Percentiles rank a stretch among this genome's conserved stretches.
Evolutionary conservation across 2,113 vertebrate genomes (phyloP).

Genomic region (Acanthochromis polyacanthus): DNA sequence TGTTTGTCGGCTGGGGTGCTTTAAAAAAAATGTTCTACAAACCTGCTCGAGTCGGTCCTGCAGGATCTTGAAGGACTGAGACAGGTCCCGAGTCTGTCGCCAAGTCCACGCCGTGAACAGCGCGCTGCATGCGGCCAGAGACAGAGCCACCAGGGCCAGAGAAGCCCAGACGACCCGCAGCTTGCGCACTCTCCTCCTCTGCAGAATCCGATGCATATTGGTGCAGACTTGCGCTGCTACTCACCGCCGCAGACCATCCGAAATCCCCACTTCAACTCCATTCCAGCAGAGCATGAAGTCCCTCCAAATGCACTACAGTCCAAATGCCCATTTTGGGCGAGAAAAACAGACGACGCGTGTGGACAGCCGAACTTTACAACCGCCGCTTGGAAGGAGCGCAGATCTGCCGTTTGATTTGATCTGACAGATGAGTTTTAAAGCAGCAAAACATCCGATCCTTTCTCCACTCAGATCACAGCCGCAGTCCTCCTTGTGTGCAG

Average conservation of each 20-base stretch:
- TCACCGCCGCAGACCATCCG: conserved; percentile 74
- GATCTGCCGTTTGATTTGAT: conserved; percentile 4
- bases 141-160: conserved; percentile 83
- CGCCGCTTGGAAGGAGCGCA: not conserved
- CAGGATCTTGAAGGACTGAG: conserved; percentile 85
- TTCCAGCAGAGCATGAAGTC: conserved; percentile 58
- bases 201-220: conserved; percentile 86
- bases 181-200: conserved; percentile 82
- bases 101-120: conserved; percentile 87
- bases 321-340: conserved; percentile 56
- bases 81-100: conserved; percentile 86
- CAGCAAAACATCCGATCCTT: conserved; percentile 40
- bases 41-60: conserved; percentile 86
- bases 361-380: not conserved
- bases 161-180: conserved; percentile 84
- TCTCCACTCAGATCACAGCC: conserved; percentile 43
- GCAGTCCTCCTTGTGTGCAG: conserved; percentile 59
- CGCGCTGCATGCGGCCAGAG: conserved; percentile 85
- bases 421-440: conserved; percentile 52
- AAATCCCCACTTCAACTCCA: conserved; percentile 67
- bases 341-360: not conserved
- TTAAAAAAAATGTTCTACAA: conserved; percentile 37
- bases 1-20: conserved; percentile 4
- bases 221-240: conserved; percentile 64
- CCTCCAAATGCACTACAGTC: conserved; percentile 46